Percentiles rank a stretch among this genome's conserved stretches.
These are phyloP conservation scores for Oxyruncus cristatus DNA, from an alignment of 2,113 vertebrate species.

Conservation along the genomic window DNA sequence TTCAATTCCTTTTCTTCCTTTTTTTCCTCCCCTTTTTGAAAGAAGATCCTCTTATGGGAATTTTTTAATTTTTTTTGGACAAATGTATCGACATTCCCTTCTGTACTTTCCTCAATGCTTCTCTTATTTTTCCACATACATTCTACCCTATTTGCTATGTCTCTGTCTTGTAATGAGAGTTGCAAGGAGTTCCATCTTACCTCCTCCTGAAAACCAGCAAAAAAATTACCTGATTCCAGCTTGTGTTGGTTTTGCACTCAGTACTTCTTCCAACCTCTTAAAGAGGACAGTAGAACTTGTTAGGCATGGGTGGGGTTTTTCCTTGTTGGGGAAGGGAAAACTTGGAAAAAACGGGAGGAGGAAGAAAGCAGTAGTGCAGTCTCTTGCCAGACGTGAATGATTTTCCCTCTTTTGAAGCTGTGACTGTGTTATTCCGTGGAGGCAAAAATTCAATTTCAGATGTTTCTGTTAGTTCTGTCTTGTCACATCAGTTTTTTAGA, in stretches of 20 bases:
- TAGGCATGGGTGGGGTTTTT: neutral
- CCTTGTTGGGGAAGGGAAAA: neutral
- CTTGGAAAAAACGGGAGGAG: constrained; percentile 3
- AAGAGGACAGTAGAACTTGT: neutral
- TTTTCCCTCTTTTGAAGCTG: neutral
- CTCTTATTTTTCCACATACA: neutral
- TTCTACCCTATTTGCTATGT: neutral
- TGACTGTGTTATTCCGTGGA: neutral
- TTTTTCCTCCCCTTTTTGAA: neutral
- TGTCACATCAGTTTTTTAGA: neutral
- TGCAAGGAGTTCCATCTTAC: neutral
- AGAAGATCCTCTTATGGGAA: neutral
- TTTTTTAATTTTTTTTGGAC: neutral
- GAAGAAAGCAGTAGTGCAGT: neutral
- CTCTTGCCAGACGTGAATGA: neutral
- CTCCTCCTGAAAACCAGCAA: neutral
- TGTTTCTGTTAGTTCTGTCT: neutral
- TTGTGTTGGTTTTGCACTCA: neutral
- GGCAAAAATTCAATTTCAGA: neutral
- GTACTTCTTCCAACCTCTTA: neutral
- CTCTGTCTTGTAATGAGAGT: neutral
- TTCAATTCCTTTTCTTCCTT: neutral
- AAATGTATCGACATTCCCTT: neutral
- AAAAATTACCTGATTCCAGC: neutral
- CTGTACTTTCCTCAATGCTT: neutral